These are phyloP conservation scores for Axis porcinus DNA, from an alignment of 2,113 vertebrate genomes.

Conservation along the genomic window DNA sequence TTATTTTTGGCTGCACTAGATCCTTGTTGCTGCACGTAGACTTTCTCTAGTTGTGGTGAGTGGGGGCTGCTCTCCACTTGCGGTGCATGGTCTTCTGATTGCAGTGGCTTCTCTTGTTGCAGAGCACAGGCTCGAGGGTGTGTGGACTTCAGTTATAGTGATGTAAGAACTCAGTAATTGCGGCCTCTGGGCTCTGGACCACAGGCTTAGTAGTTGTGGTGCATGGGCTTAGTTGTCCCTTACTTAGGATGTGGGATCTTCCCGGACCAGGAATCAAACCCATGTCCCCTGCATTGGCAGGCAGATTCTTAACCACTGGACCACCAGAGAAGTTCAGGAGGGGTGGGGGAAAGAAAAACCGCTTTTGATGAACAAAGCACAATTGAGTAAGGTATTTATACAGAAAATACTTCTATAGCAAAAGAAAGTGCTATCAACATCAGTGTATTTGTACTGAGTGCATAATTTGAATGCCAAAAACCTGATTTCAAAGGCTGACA, in stretches of 20 bases:
- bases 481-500: neutral
- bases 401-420: neutral
- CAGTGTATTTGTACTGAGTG: neutral
- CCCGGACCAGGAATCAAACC: rapidly evolving
- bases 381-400: neutral
- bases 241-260: neutral
- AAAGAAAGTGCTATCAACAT: neutral
- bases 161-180: neutral
- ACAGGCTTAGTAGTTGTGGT: neutral
- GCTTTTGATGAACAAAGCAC: neutral
- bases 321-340: rapidly evolving
- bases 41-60: neutral
- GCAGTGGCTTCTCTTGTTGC: neutral
- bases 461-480: neutral
- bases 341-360: rapidly evolving
- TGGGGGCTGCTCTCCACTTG: neutral
- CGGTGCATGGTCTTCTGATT: neutral
- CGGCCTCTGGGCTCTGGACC: neutral
- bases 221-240: neutral
- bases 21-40: neutral
- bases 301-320: neutral
- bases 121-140: neutral
- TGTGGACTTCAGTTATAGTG: neutral
- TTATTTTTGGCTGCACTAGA: neutral
- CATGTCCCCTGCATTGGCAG: neutral